Evolutionary conservation across 1,140 invertebrate genomes (phyloP), one percentile per base, ranked within the genome.

Genomic region (Hylaeus anthracinus): DNA sequence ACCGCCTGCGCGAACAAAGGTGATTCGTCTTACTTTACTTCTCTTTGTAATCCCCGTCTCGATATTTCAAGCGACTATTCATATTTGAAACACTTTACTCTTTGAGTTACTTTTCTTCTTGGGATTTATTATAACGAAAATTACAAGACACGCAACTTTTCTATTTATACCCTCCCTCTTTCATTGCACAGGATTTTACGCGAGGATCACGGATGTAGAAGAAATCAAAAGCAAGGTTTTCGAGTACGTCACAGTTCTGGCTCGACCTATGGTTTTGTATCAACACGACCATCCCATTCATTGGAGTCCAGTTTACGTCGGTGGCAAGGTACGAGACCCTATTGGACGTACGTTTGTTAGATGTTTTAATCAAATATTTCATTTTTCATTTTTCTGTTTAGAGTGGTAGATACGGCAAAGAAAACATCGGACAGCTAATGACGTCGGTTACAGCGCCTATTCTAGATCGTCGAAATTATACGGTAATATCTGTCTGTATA

Each of bases 1-100:
- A 99, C 99, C 95, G 98, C 99, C 10, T 99, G 99, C 94, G 95
- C 95, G 37, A 99, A 99, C 94, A 99, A 99, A 96, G 99, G 98
- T 97, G 37, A 39, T 2, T 14, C 10, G 1, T 9, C 9, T 14
- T 26, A 5, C 2, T 10, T 39, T 2, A 9, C 51, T 5, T 15
- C 9, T 3, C 8, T 3, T 14, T 12, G 61, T 39, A 8, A 0
- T 14, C 14, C 1, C 0, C 9, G 8, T 61, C 9, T 14, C 1
- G 9, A 5, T 48, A 48, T 48, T 8, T 48, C 45, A 6, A 48
- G 45, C 5, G 8, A 48, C 5, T 48, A 6, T 48, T 6, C 5
- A 48, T 48, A 48, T 6, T 48, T 8, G 45, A 48, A 48, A 48
- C 26, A 26, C 26, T 26, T 26, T 26, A 26, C 26, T 26, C 26